These are phyloP conservation scores for Ophraella communa DNA, from an alignment of 2,888 invertebrate genomes.

Conservation along the genomic window DNA sequence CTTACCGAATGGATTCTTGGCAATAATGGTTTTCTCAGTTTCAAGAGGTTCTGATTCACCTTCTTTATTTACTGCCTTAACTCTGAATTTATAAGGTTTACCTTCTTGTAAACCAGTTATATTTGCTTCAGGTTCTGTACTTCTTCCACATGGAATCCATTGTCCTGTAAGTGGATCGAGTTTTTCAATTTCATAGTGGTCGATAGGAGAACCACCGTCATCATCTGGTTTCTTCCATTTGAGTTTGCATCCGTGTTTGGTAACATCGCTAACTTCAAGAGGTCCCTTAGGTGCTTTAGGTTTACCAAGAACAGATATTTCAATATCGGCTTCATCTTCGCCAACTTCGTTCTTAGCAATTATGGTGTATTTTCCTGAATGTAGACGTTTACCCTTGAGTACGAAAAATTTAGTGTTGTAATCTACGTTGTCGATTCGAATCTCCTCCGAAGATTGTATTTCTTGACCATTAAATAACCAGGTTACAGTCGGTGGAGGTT, in stretches of 20 bases:
- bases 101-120: conserved; percentile 87
- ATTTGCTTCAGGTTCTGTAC: conserved; percentile 85
- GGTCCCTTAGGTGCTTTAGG: conserved; percentile 85
- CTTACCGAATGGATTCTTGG: conserved; percentile 97
- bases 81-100: conserved; percentile 98
- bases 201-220: conserved; percentile 93
- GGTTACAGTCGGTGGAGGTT: conserved; percentile 90
- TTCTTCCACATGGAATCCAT: conserved; percentile 92
- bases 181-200: conserved; percentile 96
- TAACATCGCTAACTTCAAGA: conserved; percentile 84
- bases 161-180: conserved; percentile 89
- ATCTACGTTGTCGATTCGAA: conserved; percentile 83
- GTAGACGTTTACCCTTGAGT: conserved; percentile 78
- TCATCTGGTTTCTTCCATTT: conserved; percentile 95
- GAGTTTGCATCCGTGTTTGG: conserved; percentile 89
- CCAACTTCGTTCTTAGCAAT: conserved; percentile 92
- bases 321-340: conserved; percentile 89
- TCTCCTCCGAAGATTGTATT: conserved; percentile 65
- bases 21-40: conserved; percentile 91
- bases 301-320: conserved; percentile 82
- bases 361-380: conserved; percentile 88
- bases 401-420: conserved; percentile 92
- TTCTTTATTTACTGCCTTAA: conserved; percentile 97
- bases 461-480: conserved; percentile 84
- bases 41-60: conserved; percentile 97